These are phyloP conservation scores for Pinna nobilis DNA, from an alignment of 1,140 invertebrate genomes.

Conservation along the genomic window DNA sequence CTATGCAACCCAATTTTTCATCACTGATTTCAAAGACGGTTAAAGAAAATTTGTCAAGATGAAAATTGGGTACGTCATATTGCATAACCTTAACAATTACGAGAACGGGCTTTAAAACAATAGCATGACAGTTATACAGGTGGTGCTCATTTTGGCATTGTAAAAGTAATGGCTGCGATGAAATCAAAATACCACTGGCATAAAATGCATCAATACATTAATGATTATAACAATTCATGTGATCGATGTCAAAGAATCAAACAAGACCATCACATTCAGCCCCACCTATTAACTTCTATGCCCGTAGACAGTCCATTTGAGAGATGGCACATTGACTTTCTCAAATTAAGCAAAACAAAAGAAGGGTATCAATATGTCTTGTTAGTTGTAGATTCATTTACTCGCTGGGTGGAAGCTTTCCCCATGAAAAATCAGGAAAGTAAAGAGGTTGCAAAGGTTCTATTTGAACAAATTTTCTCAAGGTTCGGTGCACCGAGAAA, in stretches of 20 bases:
- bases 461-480: constrained; percentile 47
- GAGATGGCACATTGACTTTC: constrained; percentile 42
- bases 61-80: constrained; percentile 17
- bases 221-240: constrained; percentile 34
- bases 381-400: constrained; percentile 43
- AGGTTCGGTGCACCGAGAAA: constrained; percentile 38
- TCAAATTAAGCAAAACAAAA: constrained; percentile 33
- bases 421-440: constrained; percentile 42
- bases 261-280: constrained; percentile 6
- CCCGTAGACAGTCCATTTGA: constrained; percentile 41
- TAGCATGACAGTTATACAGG: constrained; percentile 42
- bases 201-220: constrained; percentile 27
- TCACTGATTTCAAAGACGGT: constrained; percentile 36
- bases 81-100: constrained; percentile 27
- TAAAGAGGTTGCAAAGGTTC: constrained; percentile 34
- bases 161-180: constrained; percentile 16
- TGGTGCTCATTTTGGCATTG: constrained; percentile 39
- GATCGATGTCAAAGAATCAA: constrained; percentile 36
- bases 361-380: constrained; percentile 46
- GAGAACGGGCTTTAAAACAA: constrained; percentile 26
- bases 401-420: constrained; percentile 45
- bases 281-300: constrained; percentile 26
- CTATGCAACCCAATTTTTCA: constrained; percentile 37
- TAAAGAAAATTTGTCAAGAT: constrained; percentile 14
- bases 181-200: constrained; percentile 38